These are phyloP conservation scores for Micrasema minimum DNA, from an alignment of 1,140 invertebrate genomes.

Conservation along the genomic window DNA sequence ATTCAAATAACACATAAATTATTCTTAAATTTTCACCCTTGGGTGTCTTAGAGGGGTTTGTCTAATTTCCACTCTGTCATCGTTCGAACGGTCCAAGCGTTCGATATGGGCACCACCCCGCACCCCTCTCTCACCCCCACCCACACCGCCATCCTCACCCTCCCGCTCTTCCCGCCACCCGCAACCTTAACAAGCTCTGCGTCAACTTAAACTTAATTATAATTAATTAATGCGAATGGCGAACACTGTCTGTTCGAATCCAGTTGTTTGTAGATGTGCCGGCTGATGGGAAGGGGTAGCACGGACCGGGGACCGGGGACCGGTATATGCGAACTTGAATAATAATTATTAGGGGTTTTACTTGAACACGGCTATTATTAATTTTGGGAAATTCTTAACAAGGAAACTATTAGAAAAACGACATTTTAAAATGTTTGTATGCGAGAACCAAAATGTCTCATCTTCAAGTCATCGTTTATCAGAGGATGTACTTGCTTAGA, in stretches of 20 bases:
- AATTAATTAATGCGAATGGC: slow-evolving; percentile 78
- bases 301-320: slow-evolving; percentile 35
- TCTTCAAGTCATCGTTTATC: no score
- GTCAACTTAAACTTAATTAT: slow-evolving; percentile 83
- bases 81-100: slow-evolving; percentile 28
- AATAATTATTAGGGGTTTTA: no score
- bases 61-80: slow-evolving; percentile 26
- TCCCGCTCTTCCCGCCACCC: slow-evolving; percentile 50
- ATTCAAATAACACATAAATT: no score
- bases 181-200: slow-evolving; percentile 62
- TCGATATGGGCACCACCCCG: slow-evolving; percentile 32
- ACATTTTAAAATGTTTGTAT: no score
- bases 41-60: neutral
- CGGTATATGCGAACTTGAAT: no score
- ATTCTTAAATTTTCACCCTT: no score
- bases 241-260: slow-evolving; percentile 60
- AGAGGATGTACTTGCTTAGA: no score
- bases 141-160: slow-evolving; percentile 22
- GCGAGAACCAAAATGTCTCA: no score
- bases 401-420: no score
- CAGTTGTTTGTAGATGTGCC: slow-evolving; percentile 32
- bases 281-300: slow-evolving; percentile 35
- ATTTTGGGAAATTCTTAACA: no score
- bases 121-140: neutral
- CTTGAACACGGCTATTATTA: no score